Evolutionary conservation across 2,113 vertebrate genomes (phyloP), one percentile per base, ranked within the genome.

Genomic region (Leptobrachium ailaonicum): DNA sequence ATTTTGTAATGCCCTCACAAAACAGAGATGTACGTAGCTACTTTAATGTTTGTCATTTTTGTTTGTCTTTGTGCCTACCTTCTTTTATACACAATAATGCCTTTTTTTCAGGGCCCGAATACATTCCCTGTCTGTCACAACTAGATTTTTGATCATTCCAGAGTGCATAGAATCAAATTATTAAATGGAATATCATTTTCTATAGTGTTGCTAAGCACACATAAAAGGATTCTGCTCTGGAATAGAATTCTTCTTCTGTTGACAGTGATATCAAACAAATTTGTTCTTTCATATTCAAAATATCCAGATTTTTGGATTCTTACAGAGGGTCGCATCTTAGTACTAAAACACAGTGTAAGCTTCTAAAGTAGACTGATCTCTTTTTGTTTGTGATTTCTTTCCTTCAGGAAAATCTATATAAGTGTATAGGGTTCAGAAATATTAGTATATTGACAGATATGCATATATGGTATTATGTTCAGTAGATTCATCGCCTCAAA

Each of bases 271-370:
- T 67, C 83, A 84, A 83, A 62, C 50, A 82, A 84, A 82, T 87
- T 67, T 85, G 77, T 83, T 84, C 72, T 86, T 89, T 87, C 43
- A 71, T 82, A 82, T 87, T 82, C 77, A 80, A 66, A 80, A 67
- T 44, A 8, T 2, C 62, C 40, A 42, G 62, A 43, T 20, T 70
- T 62, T 71, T 20, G 67, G n/a, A 71, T 56, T 63, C 76, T 71
- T 71, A 66, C 70, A 69, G 54, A 8, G 54, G 11, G 54, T 60
- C 42, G 60, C 76, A 71, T 60, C 56, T 71, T 44, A 54, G 45
- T 78, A 78, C 63, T 71, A 63, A 77, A 78, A 78, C 68, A 71
- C 42, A 71, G 68, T 76, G 40, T 54, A 71, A 58, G 32, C 58
- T 42, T 67, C 50, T 45, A 20, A 41, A 62, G 67, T 20, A 20